phyloP scores from a whole-genome alignment of 2,113 vertebrate species.

The Sander lucioperca region DNA sequence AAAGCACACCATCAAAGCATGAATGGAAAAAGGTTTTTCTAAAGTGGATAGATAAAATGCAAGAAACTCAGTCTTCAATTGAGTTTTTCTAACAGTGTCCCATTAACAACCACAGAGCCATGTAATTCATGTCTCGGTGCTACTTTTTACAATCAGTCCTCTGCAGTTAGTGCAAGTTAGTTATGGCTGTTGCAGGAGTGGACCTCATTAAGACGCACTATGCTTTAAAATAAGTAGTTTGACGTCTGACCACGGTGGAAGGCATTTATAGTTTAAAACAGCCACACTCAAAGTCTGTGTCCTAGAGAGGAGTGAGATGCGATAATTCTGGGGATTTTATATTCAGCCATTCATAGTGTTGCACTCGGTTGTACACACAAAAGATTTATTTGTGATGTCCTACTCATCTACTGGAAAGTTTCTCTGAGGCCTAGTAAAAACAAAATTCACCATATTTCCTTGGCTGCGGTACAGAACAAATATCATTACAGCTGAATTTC shows the following conservation, averaged over 20 bases:
- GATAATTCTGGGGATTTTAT: neutral
- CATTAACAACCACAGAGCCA: neutral
- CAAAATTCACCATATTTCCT: neutral
- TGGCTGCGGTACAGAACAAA: neutral
- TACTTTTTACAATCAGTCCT: neutral
- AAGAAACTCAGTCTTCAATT: neutral
- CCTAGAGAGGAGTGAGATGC: neutral
- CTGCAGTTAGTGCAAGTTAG: neutral
- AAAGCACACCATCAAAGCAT: neutral
- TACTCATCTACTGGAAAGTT: neutral
- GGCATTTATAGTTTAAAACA: neutral
- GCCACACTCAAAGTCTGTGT: neutral
- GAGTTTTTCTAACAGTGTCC: neutral
- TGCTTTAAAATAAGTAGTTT: neutral
- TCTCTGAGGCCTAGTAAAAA: neutral
- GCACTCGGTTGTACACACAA: too few relatives aligned
- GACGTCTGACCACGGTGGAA: neutral
- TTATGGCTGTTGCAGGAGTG: neutral
- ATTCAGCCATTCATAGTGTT: neutral
- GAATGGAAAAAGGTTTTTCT: neutral
- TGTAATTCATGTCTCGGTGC: neutral
- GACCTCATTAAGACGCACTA: neutral
- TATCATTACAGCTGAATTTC: constrained; percentile 1
- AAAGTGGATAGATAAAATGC: neutral
- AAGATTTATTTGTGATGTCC: too few relatives aligned